These are phyloP conservation scores for Orchesella flavescens DNA, from an alignment of 2,888 invertebrate genomes.

Conservation along the genomic window DNA sequence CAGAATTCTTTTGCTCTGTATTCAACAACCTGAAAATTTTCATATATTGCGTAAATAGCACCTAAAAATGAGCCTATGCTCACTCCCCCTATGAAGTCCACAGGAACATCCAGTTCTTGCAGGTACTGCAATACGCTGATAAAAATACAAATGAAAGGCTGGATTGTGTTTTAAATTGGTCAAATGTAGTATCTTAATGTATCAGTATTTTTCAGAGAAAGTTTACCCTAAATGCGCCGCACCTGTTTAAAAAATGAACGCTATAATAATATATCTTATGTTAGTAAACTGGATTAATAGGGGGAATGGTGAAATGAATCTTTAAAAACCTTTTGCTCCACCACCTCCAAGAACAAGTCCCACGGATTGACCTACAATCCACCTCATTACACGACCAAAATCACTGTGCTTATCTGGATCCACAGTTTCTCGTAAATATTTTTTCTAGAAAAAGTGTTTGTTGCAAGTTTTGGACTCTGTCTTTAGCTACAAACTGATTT, in stretches of 20 bases:
- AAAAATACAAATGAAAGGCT: too few species aligned
- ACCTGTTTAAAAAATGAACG: slow-evolving; percentile 11
- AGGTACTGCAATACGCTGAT: slow-evolving; percentile 53
- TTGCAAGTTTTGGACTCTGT: not conserved
- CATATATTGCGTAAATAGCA: slow-evolving; percentile 62
- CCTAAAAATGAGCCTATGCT: slow-evolving; percentile 68
- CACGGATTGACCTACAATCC: slow-evolving; percentile 58
- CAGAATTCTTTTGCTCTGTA: slow-evolving; percentile 44
- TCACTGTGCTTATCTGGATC: slow-evolving; percentile 56
- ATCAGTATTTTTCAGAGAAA: too few species aligned
- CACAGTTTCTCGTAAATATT: slow-evolving; percentile 36
- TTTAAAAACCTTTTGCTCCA: slow-evolving; percentile 67
- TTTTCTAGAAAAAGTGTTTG: slow-evolving; percentile 26
- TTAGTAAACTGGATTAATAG: too few species aligned
- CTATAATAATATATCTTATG: too few species aligned
- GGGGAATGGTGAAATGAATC: too few species aligned
- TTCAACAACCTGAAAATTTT: slow-evolving; percentile 59
- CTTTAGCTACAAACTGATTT: not conserved
- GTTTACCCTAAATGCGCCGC: slow-evolving; percentile 61
- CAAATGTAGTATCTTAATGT: too few species aligned
- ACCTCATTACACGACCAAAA: slow-evolving; percentile 56
- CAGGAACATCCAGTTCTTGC: slow-evolving; percentile 58
- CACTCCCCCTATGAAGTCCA: slow-evolving; percentile 68
- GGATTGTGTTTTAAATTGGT: too few species aligned
- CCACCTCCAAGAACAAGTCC: slow-evolving; percentile 65